Percentiles rank a stretch among this genome's conserved stretches.
Evolutionary conservation across 2,797 vertebrate species (phyloP).

Genomic region (Cercopithecus neglectus): DNA sequence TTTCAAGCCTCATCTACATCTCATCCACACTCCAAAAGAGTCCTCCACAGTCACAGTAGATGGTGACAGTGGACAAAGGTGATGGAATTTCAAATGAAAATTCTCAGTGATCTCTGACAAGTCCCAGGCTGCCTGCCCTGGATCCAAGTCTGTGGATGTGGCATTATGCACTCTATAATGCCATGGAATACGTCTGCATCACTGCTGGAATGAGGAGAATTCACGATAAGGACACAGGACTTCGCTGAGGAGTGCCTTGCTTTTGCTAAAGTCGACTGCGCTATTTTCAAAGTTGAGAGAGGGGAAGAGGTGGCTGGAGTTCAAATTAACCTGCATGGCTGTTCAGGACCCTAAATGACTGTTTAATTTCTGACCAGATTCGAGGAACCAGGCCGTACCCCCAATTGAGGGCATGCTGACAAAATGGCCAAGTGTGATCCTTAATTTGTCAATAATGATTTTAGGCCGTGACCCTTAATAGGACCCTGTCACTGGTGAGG

Average conservation of each 20-base stretch:
- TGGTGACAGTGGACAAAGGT: not conserved
- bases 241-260: constrained; percentile 32
- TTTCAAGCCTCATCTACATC: not conserved
- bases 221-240: constrained; percentile 33
- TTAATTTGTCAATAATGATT: constrained; percentile 95
- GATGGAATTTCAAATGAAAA: constrained; percentile 45
- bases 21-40: not conserved
- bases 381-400: constrained; percentile 79
- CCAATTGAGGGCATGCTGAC: constrained; percentile 79
- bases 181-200: not conserved
- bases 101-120: constrained; percentile 22
- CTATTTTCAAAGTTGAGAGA: constrained; percentile 51
- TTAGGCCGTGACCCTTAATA: constrained; percentile 94
- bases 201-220: not conserved
- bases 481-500: constrained; percentile 95
- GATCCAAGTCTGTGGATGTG: not conserved
- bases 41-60: not conserved
- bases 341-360: constrained; percentile 82
- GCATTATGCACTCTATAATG: not conserved
- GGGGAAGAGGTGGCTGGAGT: not conserved
- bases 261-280: constrained; percentile 36
- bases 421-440: constrained; percentile 87
- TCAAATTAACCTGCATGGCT: constrained; percentile 72
- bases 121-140: not conserved
- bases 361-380: constrained; percentile 81